Percentiles rank a stretch among this genome's conserved stretches.
phyloP scores from a whole-genome alignment of 2,888 invertebrate genomes.

The Allophyes oxyacanthae region DNA sequence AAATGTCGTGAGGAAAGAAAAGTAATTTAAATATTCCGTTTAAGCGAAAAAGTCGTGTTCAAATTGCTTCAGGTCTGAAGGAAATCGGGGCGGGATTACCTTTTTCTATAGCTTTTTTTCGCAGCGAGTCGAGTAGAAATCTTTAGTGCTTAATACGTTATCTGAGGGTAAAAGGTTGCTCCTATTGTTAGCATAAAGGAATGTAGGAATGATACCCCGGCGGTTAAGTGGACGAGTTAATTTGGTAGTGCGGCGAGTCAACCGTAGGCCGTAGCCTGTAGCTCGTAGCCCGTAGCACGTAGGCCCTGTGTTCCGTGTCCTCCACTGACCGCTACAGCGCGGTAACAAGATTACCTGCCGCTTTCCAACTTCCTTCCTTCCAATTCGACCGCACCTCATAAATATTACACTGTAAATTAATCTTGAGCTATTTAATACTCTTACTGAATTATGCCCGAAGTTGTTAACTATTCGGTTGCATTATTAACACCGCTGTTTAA shows the following conservation, averaged over 20 bases:
- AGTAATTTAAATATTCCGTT: conserved; percentile 63
- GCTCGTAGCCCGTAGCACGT: neutral
- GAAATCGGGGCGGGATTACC: conserved; percentile 58
- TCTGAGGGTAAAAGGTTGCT: conserved; percentile 40
- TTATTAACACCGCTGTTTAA: conserved; percentile 39
- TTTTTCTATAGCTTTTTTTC: conserved; percentile 51
- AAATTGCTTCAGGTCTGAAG: conserved; percentile 49
- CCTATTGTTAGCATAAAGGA: conserved; percentile 38
- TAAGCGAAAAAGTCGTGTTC: conserved; percentile 55
- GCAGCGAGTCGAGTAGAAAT: conserved; percentile 33
- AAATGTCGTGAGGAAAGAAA: conserved; percentile 21
- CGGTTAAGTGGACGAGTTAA: conserved; percentile 49
- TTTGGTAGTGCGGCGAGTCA: conserved; percentile 49
- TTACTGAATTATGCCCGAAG: conserved; percentile 30
- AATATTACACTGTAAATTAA: conserved; percentile 3
- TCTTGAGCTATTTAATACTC: conserved; percentile 18
- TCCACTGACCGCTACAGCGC: neutral
- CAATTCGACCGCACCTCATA: neutral
- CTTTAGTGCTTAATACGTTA: conserved; percentile 42
- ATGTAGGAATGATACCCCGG: conserved; percentile 35
- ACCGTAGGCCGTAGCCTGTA: conserved; percentile 9
- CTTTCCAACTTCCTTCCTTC: conserved; percentile 2
- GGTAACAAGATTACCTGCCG: conserved; percentile 8
- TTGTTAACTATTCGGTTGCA: conserved; percentile 49
- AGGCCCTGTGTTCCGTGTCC: neutral